Conservation (phyloP, 1,140 invertebrate species). For the Branchinecta lindahli region DNA sequence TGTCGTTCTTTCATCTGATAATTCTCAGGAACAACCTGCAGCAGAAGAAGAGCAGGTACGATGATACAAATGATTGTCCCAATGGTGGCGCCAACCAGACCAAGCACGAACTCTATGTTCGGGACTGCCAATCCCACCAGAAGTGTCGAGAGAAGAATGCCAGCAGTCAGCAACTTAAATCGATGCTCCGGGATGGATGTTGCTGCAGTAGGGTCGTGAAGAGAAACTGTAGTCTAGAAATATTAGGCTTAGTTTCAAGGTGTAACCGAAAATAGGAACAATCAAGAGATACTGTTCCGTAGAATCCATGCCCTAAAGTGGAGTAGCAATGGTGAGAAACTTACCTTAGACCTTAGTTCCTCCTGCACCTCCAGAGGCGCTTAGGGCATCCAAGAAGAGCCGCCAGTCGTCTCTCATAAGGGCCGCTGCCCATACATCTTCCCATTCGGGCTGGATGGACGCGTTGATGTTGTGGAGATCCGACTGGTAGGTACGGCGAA, state of each 20-base stretch:
- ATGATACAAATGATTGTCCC: slow-evolving; percentile 86
- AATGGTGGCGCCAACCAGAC: slow-evolving; percentile 80
- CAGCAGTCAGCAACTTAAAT: slow-evolving; percentile 60
- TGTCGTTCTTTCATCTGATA: not conserved
- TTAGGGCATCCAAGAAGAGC: too few relatives aligned
- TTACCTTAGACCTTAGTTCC: too few relatives aligned
- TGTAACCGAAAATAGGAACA: too few relatives aligned
- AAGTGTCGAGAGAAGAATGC: slow-evolving; percentile 56
- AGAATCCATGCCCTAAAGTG: slow-evolving; percentile 13
- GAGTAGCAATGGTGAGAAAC: too few relatives aligned
- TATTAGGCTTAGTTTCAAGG: too few relatives aligned
- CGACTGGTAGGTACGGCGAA: too few relatives aligned
- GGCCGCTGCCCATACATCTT: too few relatives aligned
- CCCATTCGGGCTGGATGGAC: too few relatives aligned
- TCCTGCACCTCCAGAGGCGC: too few relatives aligned
- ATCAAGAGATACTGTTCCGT: not conserved
- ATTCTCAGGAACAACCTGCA: slow-evolving; percentile 13
- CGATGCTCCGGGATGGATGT: slow-evolving; percentile 50
- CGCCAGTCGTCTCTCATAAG: too few relatives aligned
- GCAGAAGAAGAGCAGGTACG: slow-evolving; percentile 48
- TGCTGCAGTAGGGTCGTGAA: not conserved
- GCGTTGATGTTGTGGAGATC: too few relatives aligned
- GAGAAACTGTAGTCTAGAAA: not conserved
- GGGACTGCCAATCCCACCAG: slow-evolving; percentile 53
- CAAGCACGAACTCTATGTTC: slow-evolving; percentile 81